Evolutionary conservation across 2,797 vertebrate species (phyloP), one percentile per base, ranked within the genome.

Genomic region (Aphelocoma californica): DNA sequence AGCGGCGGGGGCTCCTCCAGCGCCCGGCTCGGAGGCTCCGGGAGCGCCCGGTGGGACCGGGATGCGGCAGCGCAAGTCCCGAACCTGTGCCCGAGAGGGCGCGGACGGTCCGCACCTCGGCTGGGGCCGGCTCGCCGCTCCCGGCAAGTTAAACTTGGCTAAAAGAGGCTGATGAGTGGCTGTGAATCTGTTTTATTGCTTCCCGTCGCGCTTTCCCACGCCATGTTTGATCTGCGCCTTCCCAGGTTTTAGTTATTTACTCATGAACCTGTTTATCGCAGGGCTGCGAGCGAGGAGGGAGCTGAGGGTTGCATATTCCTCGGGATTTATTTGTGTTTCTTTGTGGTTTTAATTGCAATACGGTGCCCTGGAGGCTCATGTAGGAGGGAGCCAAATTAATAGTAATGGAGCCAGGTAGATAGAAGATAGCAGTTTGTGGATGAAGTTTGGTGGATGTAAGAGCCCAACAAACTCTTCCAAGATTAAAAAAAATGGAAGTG

Each of bases 131-230:
- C 25, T 17, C 34, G 47, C 42, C 7, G 32, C 85, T 44, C n/a
- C 6, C 42, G 50, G 18, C 40, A 0, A 5, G 28, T 7, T 7
- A 3, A 53, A 18, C 38, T 16, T 0, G 24, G 1, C 24, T 12
- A 0, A 2, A 47, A 8, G 24, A 5, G 21, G 16, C 32, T 1
- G 34, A 1, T 0, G 12, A 73, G 9, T 0, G 4, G 31, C 2
- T 24, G 31, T 0, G 61, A 6, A 8, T 19, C 1, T 12, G 1
- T 29, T 38, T 10, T 5, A 3, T 21, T 8, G 38, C 75, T 80
- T 12, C 36, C 65, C 28, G 38, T 0, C 17, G 58, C 57, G 6
- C 65, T 72, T 89, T 86, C 82, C 92, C 88, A 90, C 71, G 67
- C 90, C 78, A 3, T 1, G 64, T 18, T 58, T 21, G n/a, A 15